Evolutionary conservation across 2,888 invertebrate genomes (phyloP).

Genomic region (Epirrhoe tristata): DNA sequence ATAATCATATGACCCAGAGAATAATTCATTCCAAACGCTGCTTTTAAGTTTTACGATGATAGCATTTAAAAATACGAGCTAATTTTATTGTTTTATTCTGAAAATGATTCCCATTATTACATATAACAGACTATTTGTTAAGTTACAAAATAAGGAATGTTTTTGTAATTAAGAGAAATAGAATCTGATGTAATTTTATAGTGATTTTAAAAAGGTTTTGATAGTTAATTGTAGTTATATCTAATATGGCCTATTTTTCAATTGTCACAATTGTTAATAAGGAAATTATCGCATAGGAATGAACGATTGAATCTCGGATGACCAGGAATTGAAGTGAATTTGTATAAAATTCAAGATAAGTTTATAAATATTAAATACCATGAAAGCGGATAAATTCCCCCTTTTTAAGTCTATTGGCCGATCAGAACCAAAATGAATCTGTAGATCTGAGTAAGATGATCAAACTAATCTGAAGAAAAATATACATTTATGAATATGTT

Average conservation of each 20-base stretch:
- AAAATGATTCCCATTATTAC: background rate
- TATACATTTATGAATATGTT: too few species aligned
- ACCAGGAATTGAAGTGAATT: background rate
- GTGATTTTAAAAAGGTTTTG: background rate
- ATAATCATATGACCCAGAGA: background rate
- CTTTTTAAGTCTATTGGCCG: too few species aligned
- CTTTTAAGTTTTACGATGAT: background rate
- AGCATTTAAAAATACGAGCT: background rate
- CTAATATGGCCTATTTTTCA: background rate
- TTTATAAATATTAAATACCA: background rate
- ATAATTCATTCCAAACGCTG: conserved; percentile 1
- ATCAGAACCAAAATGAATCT: too few species aligned
- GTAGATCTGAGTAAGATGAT: too few species aligned
- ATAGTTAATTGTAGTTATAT: background rate
- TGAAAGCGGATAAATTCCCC: background rate
- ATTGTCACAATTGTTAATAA: too few species aligned
- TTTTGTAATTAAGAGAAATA: background rate
- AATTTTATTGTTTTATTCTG: background rate
- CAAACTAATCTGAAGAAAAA: too few species aligned
- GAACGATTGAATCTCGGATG: background rate
- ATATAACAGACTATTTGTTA: background rate
- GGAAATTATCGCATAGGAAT: background rate
- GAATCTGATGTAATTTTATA: background rate
- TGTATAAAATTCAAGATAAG: background rate
- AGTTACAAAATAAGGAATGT: background rate